Conservation (phyloP, 2,113 vertebrate genomes). For the Monarcha castaneiventris region DNA sequence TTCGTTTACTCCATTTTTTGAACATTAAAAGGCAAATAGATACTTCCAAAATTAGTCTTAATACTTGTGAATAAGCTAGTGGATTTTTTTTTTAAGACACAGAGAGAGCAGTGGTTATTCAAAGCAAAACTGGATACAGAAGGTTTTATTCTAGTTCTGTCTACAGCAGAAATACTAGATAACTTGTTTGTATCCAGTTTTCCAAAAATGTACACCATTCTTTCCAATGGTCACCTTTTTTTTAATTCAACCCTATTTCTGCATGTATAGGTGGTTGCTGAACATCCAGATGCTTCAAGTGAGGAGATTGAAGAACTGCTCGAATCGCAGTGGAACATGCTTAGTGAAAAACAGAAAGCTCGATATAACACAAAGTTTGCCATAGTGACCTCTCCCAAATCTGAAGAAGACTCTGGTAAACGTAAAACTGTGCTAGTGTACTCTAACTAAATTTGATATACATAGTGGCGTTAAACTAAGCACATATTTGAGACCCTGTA, state of each 20-base stretch:
- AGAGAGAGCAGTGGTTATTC: not conserved
- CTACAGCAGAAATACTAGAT: not conserved
- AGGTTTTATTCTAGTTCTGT: not conserved
- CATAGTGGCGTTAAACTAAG: conserved; percentile 37
- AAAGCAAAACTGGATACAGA: not conserved
- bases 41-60: not conserved
- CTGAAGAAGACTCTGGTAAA: conserved; percentile 79
- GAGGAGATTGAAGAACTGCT: conserved; percentile 83
- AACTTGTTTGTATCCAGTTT: not conserved
- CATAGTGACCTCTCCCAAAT: conserved; percentile 70
- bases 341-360: conserved; percentile 80
- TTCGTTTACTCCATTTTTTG: not conserved
- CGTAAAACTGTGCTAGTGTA: conserved; percentile 55
- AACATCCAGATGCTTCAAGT: conserved; percentile 77
- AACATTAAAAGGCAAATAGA: not conserved
- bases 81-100: not conserved
- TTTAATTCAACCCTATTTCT: conserved; percentile 57
- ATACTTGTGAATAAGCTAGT: not conserved
- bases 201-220: not conserved
- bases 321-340: conserved; percentile 79
- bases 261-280: conserved; percentile 72
- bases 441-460: conserved; percentile 60
- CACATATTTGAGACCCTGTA: conserved; percentile 42
- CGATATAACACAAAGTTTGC: conserved; percentile 84
- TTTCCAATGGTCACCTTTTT: not conserved